Conservation (phyloP, 2,797 vertebrate species). For the Thaleichthys pacificus region DNA sequence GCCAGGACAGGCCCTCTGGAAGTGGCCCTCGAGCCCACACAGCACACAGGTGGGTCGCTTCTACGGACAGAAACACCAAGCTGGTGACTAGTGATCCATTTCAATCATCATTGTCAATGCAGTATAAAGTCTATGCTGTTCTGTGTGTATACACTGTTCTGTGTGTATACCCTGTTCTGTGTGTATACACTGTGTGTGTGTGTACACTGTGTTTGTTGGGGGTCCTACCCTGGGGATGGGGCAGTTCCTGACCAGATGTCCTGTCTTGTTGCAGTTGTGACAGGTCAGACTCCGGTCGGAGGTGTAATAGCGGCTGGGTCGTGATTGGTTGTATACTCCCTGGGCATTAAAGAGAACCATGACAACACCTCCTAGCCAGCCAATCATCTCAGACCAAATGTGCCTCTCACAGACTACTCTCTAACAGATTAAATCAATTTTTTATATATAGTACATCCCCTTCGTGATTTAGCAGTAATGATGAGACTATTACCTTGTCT, state of each 20-base stretch:
- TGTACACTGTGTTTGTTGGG: background rate
- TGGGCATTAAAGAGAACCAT: constrained; percentile 23
- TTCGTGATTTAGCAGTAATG: background rate
- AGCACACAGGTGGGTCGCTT: constrained; percentile 59
- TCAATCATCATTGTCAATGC: background rate
- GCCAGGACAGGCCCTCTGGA: constrained; percentile 54
- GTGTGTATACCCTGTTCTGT: background rate
- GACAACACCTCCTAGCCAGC: background rate
- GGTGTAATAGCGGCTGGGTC: constrained; percentile 41
- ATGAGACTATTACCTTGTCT: constrained; percentile 59
- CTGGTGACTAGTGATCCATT: background rate
- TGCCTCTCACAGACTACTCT: background rate
- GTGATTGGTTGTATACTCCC: constrained; percentile 11
- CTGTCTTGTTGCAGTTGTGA: constrained; percentile 55
- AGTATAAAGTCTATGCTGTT: background rate
- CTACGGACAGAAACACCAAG: constrained; percentile 35
- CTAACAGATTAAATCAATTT: background rate
- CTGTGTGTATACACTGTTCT: background rate
- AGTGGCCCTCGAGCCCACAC: constrained; percentile 66
- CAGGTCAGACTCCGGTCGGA: constrained; percentile 41
- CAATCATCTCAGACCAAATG: background rate
- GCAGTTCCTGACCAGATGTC: constrained; percentile 60
- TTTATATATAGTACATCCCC: background rate
- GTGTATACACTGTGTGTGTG: constrained; percentile 6
- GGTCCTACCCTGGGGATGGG: constrained; percentile 51